phyloP scores from a whole-genome alignment of 2,113 vertebrate genomes.

The Megaptera novaeangliae region DNA sequence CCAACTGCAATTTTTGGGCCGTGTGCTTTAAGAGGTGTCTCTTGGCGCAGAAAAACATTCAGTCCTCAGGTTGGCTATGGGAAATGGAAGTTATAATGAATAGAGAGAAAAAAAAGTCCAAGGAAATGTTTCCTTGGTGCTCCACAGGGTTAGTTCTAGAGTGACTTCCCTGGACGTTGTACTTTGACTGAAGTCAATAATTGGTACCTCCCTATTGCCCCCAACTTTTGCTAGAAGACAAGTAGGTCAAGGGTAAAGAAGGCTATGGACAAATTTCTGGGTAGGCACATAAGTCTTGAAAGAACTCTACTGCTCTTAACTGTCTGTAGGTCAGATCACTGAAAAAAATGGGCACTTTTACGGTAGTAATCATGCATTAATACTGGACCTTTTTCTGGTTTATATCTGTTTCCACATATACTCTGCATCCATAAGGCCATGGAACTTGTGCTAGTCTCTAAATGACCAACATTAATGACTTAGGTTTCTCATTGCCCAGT shows the following conservation, averaged over 20 bases:
- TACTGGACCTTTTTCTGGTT: neutral
- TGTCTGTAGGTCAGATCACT: neutral
- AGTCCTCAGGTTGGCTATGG: neutral
- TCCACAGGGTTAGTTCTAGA: neutral
- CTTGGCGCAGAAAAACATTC: neutral
- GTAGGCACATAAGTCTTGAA: neutral
- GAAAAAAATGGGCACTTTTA: slow-evolving; percentile 26
- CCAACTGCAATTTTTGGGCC: neutral
- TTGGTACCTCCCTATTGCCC: neutral
- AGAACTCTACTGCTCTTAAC: neutral
- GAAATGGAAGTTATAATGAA: neutral
- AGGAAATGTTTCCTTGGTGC: neutral
- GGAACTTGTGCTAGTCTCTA: neutral
- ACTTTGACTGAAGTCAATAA: neutral
- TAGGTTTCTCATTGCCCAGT: neutral
- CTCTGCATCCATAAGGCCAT: neutral
- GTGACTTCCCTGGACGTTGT: slow-evolving; percentile 5
- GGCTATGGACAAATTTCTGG: neutral
- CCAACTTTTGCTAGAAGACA: slow-evolving; percentile 18
- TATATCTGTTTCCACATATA: neutral
- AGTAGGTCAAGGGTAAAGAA: slow-evolving; percentile 31
- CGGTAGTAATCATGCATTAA: neutral
- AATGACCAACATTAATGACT: neutral
- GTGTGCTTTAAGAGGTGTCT: slow-evolving; percentile 3
- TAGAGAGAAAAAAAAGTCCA: neutral